Conservation (phyloP, 2,888 invertebrate genomes). For the Acholoe squamosa region DNA sequence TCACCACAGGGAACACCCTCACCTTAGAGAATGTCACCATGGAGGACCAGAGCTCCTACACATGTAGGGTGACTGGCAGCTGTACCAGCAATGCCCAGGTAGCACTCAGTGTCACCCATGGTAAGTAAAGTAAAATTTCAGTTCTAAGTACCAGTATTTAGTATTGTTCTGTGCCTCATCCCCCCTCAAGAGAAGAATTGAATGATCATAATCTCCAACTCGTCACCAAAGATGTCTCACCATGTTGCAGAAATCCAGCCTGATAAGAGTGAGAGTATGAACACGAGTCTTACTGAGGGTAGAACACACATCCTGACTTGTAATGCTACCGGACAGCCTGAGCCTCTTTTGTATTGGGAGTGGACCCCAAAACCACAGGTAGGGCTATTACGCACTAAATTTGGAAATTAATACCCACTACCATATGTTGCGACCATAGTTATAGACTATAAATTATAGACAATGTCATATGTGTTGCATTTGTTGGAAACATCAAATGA, state of each 20-base stretch:
- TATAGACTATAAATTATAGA: too few species aligned
- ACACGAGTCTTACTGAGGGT: not conserved
- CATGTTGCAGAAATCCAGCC: slow-evolving; percentile 34
- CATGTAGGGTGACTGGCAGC: not conserved
- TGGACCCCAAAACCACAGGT: slow-evolving; percentile 6
- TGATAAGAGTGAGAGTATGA: not conserved
- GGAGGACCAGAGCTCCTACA: not conserved
- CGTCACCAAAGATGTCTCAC: too few species aligned
- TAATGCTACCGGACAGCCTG: not conserved
- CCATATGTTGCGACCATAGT: too few species aligned
- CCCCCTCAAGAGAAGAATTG: too few species aligned
- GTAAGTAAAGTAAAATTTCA: not conserved
- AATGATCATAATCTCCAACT: too few species aligned
- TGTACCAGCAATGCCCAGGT: not conserved
- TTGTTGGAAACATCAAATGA: too few species aligned
- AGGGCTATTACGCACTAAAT: not conserved
- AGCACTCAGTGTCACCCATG: not conserved
- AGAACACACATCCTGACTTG: not conserved
- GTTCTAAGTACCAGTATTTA: too few species aligned
- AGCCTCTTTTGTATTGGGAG: slow-evolving; percentile 54
- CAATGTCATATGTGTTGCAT: too few species aligned
- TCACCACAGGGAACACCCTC: not conserved
- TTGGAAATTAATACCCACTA: too few species aligned
- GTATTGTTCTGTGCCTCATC: not conserved
- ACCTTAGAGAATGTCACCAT: not conserved